A percentile compares a stretch with the other conserved stretches of the same genome.
Conservation (phyloP, 1,140 invertebrate genomes). For the Cherax quadricarinatus region DNA sequence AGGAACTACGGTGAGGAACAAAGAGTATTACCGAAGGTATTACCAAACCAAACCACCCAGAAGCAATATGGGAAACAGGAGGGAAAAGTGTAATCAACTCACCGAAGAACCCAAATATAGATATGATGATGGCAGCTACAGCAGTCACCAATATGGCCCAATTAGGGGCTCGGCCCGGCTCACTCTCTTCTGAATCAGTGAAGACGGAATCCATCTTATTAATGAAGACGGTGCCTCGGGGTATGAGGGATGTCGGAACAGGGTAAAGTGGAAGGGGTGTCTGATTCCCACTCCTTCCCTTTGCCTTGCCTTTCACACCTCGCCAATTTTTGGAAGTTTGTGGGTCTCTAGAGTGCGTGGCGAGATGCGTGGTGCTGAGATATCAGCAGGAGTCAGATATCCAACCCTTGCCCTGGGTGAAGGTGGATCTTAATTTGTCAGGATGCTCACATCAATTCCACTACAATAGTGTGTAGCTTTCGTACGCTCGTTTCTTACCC, state of each 20-base stretch:
- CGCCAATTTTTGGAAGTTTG: background rate
- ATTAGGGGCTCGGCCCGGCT: background rate
- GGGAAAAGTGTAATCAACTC: background rate
- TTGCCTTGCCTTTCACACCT: background rate
- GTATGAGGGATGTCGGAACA: background rate
- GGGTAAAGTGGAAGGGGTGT: background rate
- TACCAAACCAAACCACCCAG: no score
- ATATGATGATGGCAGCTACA: slow-evolving; percentile 56
- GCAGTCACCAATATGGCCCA: slow-evolving; percentile 62
- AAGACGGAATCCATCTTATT: background rate
- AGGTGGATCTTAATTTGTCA: no score
- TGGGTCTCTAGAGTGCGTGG: background rate
- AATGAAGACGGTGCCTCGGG: background rate
- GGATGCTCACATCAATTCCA: no score
- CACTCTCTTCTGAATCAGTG: background rate
- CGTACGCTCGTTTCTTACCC: no score
- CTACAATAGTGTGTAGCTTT: no score
- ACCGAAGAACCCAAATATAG: slow-evolving; percentile 69
- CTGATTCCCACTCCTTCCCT: background rate
- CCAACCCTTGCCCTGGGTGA: no score
- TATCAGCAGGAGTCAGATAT: background rate
- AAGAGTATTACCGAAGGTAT: no score
- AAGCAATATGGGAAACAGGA: no score
- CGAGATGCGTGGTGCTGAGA: background rate
- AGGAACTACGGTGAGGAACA: no score